These are phyloP conservation scores for Agapetus fuscipes DNA, from an alignment of 2,888 invertebrate genomes.

Conservation along the genomic window DNA sequence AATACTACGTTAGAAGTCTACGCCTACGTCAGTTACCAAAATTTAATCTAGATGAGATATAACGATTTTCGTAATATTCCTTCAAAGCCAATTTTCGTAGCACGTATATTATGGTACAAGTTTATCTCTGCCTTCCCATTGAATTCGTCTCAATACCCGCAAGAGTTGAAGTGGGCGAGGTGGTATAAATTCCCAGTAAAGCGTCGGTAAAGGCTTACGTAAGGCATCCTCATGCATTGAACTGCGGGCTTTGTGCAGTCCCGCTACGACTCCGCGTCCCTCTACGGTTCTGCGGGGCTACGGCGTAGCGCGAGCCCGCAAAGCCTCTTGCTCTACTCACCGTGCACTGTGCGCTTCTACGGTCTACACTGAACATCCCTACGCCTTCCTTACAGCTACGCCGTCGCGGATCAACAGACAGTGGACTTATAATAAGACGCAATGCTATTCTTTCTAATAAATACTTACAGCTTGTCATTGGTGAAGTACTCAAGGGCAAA, in stretches of 20 bases:
- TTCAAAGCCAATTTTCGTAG: conserved; percentile 7
- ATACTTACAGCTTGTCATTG: too few species aligned
- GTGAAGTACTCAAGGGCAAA: too few species aligned
- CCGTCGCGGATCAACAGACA: conserved; percentile 4
- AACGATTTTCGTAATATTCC: conserved; percentile 5
- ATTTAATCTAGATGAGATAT: conserved; percentile 6
- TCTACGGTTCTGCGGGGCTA: too few species aligned
- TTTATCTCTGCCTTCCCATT: conserved; percentile 3
- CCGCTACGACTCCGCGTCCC: too few species aligned
- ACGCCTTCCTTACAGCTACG: conserved; percentile 3
- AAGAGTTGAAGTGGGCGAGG: conserved; percentile 10
- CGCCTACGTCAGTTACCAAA: too few species aligned
- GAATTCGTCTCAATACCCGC: conserved; percentile 10
- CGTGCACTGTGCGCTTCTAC: conserved; percentile 1
- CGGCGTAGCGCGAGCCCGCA: not conserved
- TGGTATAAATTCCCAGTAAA: conserved; percentile 1
- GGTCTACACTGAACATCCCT: conserved; percentile 9
- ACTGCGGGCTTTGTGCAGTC: not conserved
- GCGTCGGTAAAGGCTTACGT: conserved; percentile 10
- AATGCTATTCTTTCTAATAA: too few species aligned
- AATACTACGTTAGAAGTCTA: too few species aligned
- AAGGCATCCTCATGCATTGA: conserved; percentile 13
- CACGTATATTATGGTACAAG: not conserved
- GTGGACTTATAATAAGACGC: too few species aligned
- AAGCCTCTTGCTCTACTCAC: conserved; percentile 1